Evolutionary conservation across 2,797 vertebrate species (phyloP).

Genomic region (Lagorchestes hirsutus): DNA sequence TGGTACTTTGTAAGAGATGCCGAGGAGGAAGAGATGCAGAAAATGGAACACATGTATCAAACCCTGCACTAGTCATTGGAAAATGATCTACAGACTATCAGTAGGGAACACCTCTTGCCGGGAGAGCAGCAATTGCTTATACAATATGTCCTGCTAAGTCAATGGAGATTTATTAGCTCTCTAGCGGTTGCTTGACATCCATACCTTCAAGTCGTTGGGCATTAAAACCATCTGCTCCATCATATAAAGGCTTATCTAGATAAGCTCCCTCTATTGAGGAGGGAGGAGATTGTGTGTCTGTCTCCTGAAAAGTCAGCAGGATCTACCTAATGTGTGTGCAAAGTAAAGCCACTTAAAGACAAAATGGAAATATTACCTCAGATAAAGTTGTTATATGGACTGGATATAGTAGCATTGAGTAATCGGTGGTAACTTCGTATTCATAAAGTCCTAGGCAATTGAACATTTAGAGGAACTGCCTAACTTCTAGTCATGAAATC

Average conservation of each 20-base stretch:
- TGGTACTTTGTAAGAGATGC: slow-evolving; percentile 38
- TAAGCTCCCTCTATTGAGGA: slow-evolving; percentile 30
- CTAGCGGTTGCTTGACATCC: neutral
- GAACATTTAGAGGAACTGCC: slow-evolving; percentile 16
- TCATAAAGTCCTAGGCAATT: neutral
- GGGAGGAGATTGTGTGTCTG: slow-evolving; percentile 10
- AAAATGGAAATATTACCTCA: slow-evolving; percentile 55
- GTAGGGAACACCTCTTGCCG: neutral
- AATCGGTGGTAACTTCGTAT: slow-evolving; percentile 44
- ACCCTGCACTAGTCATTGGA: slow-evolving; percentile 12
- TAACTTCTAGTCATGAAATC: neutral
- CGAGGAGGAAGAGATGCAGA: slow-evolving; percentile 37
- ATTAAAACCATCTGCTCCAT: slow-evolving; percentile 7
- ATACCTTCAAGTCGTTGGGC: neutral
- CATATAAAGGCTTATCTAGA: neutral
- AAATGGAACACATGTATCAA: slow-evolving; percentile 47
- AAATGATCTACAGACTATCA: slow-evolving; percentile 29
- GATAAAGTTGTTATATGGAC: slow-evolving; percentile 31
- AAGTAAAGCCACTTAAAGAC: neutral
- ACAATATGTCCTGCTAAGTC: slow-evolving; percentile 28
- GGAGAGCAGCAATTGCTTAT: slow-evolving; percentile 48
- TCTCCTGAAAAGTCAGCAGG: slow-evolving; percentile 10
- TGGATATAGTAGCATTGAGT: slow-evolving; percentile 22
- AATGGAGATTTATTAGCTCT: slow-evolving; percentile 37
- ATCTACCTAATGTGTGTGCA: slow-evolving; percentile 51